Conservation (phyloP, 2,113 vertebrate species). For the Hippocampus abdominalis region DNA sequence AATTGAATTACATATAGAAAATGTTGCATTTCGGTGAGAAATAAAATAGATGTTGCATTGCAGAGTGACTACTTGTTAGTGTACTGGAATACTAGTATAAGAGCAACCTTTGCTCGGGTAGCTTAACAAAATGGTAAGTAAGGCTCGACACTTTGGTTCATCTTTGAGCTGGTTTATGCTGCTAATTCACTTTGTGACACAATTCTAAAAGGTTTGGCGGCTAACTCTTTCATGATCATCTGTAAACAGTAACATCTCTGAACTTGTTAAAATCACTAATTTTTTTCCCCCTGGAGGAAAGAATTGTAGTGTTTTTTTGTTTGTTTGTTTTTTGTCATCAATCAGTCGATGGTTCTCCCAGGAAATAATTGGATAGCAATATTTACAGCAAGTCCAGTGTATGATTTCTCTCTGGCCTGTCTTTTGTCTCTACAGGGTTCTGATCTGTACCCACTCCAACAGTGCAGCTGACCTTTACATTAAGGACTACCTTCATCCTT, state of each 20-base stretch:
- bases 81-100: not conserved
- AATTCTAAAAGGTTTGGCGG: not conserved
- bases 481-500: constrained; percentile 99
- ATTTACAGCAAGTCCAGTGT: not conserved
- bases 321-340: too few species aligned
- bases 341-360: too few species aligned
- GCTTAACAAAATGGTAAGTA: not conserved
- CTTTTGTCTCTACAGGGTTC: constrained; percentile 82
- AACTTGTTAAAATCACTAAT: not conserved
- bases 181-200: not conserved
- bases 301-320: not conserved
- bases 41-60: not conserved
- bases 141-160: not conserved
- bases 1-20: too few species aligned
- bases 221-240: not conserved
- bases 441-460: constrained; percentile 99
- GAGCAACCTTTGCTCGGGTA: not conserved
- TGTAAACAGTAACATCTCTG: not conserved
- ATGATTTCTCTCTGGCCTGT: constrained; percentile 1
- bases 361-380: not conserved
- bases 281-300: too few species aligned
- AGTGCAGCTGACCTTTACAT: constrained; percentile 99
- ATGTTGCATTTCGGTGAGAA: not conserved
- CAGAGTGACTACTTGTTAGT: not conserved
- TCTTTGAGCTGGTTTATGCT: not conserved